Evolutionary conservation across 1,140 invertebrate species (phyloP).

Genomic region (Cotesia vestalis): DNA sequence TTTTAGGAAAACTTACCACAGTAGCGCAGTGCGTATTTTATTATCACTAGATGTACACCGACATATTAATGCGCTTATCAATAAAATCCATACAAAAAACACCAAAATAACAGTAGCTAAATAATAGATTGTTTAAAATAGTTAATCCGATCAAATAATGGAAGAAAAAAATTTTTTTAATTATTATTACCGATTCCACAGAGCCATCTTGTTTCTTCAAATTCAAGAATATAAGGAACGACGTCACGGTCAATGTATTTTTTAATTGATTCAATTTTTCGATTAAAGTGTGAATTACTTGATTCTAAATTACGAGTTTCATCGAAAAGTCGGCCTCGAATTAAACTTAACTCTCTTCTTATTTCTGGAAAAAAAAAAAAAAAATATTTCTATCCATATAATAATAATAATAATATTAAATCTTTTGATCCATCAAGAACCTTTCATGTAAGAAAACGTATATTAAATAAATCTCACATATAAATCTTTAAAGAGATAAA

Average conservation of each 20-base stretch:
- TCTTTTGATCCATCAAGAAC: neutral
- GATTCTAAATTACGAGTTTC: conserved; percentile 58
- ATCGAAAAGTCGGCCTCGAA: conserved; percentile 57
- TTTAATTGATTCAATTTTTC: conserved; percentile 56
- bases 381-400: too few relatives aligned
- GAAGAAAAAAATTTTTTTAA: neutral
- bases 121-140: conserved; percentile 17
- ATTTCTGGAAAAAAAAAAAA: conserved; percentile 50
- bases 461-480: too few relatives aligned
- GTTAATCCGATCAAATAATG: conserved; percentile 11
- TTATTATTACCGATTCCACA: conserved; percentile 56
- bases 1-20: conserved; percentile 32
- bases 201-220: conserved; percentile 62
- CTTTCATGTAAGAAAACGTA: neutral
- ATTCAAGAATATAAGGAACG: conserved; percentile 51
- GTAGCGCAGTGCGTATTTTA: conserved; percentile 36
- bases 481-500: too few relatives aligned
- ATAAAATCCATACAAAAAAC: neutral
- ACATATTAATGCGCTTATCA: too few relatives aligned
- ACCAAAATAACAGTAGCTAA: conserved; percentile 29
- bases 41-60: too few relatives aligned
- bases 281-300: conserved; percentile 53
- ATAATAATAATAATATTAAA: conserved; percentile 5
- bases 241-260: conserved; percentile 46
- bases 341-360: conserved; percentile 57